Percentiles rank a stretch among this genome's conserved stretches.
These are phyloP conservation scores for Clarias macrocephalus DNA, from an alignment of 2,113 vertebrate genomes.

Conservation along the genomic window DNA sequence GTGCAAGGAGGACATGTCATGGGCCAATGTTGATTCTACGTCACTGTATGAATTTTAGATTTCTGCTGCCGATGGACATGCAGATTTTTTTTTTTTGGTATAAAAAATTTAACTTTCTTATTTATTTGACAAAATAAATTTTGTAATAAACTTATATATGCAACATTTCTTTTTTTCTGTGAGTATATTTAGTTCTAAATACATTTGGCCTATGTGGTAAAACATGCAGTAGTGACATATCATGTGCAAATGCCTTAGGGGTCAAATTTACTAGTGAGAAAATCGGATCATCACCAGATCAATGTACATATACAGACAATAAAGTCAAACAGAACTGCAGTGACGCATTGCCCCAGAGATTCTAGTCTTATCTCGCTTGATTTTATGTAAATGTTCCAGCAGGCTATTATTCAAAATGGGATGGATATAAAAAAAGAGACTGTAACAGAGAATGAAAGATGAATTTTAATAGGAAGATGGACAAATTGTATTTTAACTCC, in stretches of 20 bases:
- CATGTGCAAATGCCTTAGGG: neutral
- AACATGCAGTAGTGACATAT: neutral
- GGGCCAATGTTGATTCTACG: too few relatives aligned
- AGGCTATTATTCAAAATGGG: neutral
- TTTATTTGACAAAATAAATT: too few relatives aligned
- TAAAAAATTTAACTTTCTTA: too few relatives aligned
- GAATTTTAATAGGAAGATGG: slow-evolving; percentile 29
- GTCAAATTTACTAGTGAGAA: neutral
- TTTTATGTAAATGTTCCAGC: slow-evolving; percentile 18
- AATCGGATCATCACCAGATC: neutral
- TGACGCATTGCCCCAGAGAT: neutral
- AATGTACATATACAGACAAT: neutral
- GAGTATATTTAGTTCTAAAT: neutral
- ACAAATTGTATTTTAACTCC: slow-evolving; percentile 1
- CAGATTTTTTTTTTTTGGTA: too few relatives aligned
- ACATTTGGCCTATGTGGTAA: neutral
- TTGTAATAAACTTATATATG: too few relatives aligned
- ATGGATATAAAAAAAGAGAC: neutral
- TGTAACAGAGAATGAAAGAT: neutral
- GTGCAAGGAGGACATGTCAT: too few relatives aligned
- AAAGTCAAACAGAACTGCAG: neutral
- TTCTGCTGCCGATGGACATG: too few relatives aligned
- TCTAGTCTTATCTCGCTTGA: neutral
- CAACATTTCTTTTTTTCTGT: too few relatives aligned
- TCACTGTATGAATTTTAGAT: too few relatives aligned